Evolutionary conservation across 2,113 vertebrate species (phyloP), one percentile per base, ranked within the genome.

Genomic region (Cyanoramphus novaezelandiae): DNA sequence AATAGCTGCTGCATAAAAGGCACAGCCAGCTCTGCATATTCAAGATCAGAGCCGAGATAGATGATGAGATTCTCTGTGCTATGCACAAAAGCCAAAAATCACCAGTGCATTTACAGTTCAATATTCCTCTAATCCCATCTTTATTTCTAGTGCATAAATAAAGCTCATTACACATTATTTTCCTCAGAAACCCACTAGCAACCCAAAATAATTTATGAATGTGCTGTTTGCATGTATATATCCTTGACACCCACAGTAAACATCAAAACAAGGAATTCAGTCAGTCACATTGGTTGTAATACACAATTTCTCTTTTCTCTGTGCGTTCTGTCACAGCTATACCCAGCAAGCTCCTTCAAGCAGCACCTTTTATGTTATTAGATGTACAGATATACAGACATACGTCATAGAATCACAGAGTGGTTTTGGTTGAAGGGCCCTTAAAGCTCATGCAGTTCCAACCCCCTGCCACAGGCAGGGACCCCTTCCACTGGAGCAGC

Each of bases 161-260:
- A 97, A 97, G 82, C 94, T 96, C 83, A 96, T 96, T 95, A 96
- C 75, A 96, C 83, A 96, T 92, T 60, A 93, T 97, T 97, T 90
- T 84, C 96, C 68, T 95, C 88, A 92, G 95, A 93, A 97, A 97
- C 95, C 97, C 89, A 96, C 65, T 68, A 92, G 94, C 49, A 94
- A 94, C 86, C 60, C 90, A 64, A 97, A 95, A 96, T 93, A 91
- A 88, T 97, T 96, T 94, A 95, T 94, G 92, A 94, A 97, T 89
- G 83, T 90, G 79, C 88, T 90, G 68, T 95, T 96, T 94, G 92
- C 94, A 31, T 97, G 95, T 95, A 77, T 93, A 93, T 85, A 95
- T 93, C 95, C 93, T 83, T 93, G 90, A 93, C 94, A 96, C 72
- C 88, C 96, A 79, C 69, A 88, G 93, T 75, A 96, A 97, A 95